Evolutionary conservation across 2,113 vertebrate species (phyloP).

Genomic region (Pitta sordida): DNA sequence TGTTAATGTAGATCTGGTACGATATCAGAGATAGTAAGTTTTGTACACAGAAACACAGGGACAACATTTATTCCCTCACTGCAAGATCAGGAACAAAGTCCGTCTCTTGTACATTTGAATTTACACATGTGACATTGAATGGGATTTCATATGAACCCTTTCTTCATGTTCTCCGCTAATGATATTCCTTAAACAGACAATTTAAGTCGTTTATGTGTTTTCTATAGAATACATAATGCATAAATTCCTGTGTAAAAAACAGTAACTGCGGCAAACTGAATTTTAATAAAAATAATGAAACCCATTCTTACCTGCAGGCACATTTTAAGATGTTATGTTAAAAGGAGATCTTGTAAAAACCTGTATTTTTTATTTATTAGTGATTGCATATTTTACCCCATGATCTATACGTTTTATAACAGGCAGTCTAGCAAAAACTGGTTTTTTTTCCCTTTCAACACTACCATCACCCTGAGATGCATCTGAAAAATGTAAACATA

Average conservation of each 20-base stretch:
- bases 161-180: background rate
- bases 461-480: background rate
- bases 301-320: background rate
- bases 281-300: slow-evolving; percentile 1
- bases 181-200: background rate
- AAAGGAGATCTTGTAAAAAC: slow-evolving; percentile 42
- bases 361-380: slow-evolving; percentile 37
- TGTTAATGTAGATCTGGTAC: background rate
- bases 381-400: slow-evolving; percentile 31
- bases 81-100: background rate
- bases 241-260: slow-evolving; percentile 10
- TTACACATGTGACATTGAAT: background rate
- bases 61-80: background rate
- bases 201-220: slow-evolving; percentile 1
- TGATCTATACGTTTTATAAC: slow-evolving; percentile 13
- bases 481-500: slow-evolving; percentile 25
- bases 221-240: background rate
- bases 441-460: background rate
- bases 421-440: background rate
- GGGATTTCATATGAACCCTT: background rate
- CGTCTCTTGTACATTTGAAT: background rate
- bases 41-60: background rate
- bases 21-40: background rate
- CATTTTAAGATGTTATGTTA: slow-evolving; percentile 60
- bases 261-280: slow-evolving; percentile 23